Evolutionary conservation across 2,113 vertebrate species (phyloP).

Genomic region (Onychostoma macrolepis): DNA sequence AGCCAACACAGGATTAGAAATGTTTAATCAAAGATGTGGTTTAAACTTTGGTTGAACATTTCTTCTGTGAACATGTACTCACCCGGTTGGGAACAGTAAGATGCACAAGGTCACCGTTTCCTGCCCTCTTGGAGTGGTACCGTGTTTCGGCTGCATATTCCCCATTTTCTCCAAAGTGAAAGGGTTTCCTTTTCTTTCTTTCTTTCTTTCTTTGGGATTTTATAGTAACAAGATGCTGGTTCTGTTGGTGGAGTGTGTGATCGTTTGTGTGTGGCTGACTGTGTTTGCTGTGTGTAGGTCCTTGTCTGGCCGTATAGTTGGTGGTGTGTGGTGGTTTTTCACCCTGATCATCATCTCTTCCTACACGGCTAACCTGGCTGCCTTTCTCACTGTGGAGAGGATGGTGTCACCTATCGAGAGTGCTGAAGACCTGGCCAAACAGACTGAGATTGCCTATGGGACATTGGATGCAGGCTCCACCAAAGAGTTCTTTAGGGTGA

Average conservation of each 20-base stretch:
- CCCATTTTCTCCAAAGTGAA: conserved; percentile 69
- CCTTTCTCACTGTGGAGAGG: conserved; percentile 97
- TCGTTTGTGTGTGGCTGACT: conserved; percentile 60
- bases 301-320: conserved; percentile 96
- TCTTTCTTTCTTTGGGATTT: not conserved
- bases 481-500: conserved; percentile 99
- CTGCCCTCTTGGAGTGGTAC: conserved; percentile 91
- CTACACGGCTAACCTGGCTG: conserved; percentile 98
- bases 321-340: conserved; percentile 99
- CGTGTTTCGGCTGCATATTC: conserved; percentile 95
- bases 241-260: conserved; percentile 2
- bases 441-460: conserved; percentile 96
- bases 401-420: conserved; percentile 99
- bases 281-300: conserved; percentile 89
- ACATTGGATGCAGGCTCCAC: conserved; percentile 97
- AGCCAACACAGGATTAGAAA: conserved; percentile 42
- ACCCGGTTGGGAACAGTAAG: conserved; percentile 79
- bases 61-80: conserved; percentile 76
- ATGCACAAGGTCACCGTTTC: conserved; percentile 83
- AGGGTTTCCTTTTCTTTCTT: not conserved
- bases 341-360: conserved; percentile 99
- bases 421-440: conserved; percentile 95
- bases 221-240: not conserved
- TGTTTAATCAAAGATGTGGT: conserved; percentile 41
- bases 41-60: conserved; percentile 62